These are phyloP conservation scores for Lasiommata megera DNA, from an alignment of 2,888 invertebrate species.

Conservation along the genomic window DNA sequence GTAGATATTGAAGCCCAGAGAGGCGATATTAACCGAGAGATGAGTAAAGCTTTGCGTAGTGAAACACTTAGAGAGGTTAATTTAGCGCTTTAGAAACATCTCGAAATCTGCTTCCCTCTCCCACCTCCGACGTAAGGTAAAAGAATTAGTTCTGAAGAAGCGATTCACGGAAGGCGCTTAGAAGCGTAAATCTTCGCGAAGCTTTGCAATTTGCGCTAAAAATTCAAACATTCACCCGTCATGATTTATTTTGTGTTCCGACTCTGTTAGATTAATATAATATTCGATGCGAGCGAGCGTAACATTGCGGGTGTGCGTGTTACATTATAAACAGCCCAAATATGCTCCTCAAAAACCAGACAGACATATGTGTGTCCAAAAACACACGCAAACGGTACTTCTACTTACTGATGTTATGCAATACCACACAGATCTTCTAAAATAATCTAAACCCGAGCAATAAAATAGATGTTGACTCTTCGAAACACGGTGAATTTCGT, in stretches of 20 bases:
- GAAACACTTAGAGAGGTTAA: constrained; percentile 52
- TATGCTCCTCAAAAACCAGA: no score
- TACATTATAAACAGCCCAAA: no score
- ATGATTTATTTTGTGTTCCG: constrained; percentile 35
- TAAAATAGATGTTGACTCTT: no score
- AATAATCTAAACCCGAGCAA: no score
- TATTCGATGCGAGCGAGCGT: no score
- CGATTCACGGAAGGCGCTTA: constrained; percentile 56
- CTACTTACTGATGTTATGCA: no score
- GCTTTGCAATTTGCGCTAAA: constrained; percentile 60
- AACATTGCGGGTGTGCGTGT: no score
- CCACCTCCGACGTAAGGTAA: constrained; percentile 49
- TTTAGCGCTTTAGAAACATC: constrained; percentile 62
- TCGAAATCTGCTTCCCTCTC: constrained; percentile 52
- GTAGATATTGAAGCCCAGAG: constrained; percentile 25
- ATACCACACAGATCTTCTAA: no score
- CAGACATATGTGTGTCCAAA: no score
- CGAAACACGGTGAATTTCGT: no score
- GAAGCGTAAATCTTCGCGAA: constrained; percentile 54
- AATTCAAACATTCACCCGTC: constrained; percentile 37
- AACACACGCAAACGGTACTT: no score
- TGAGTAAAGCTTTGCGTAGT: constrained; percentile 70
- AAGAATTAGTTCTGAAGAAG: constrained; percentile 57
- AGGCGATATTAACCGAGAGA: constrained; percentile 36
- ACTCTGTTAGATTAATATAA: constrained; percentile 14